These are phyloP conservation scores for Chrysolina haemoptera DNA, from an alignment of 2,888 invertebrate species.

Conservation along the genomic window DNA sequence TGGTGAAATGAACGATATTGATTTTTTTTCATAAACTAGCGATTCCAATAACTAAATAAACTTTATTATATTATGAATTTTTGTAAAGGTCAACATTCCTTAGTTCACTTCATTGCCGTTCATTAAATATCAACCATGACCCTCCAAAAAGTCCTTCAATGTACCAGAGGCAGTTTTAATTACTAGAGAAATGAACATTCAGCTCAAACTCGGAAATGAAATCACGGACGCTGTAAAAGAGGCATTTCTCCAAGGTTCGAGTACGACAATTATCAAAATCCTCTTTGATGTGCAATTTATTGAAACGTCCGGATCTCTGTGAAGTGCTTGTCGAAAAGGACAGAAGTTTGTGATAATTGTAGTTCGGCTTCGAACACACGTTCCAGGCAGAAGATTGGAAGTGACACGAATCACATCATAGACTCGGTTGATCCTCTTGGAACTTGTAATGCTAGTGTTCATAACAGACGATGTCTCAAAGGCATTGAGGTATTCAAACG, in stretches of 20 bases:
- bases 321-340: slow-evolving; percentile 2
- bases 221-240: background rate
- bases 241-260: slow-evolving; percentile 5
- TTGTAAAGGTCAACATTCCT: background rate
- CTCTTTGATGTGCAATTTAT: slow-evolving; percentile 12
- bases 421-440: background rate
- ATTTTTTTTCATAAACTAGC: too few species aligned
- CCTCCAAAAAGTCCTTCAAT: background rate
- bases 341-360: slow-evolving; percentile 8
- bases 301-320: slow-evolving; percentile 1
- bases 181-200: background rate
- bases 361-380: background rate
- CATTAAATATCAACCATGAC: background rate
- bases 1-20: too few species aligned
- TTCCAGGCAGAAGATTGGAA: background rate
- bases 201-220: background rate
- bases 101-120: background rate
- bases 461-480: background rate
- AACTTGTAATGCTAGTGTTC: background rate
- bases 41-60: too few species aligned
- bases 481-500: background rate
- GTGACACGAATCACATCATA: background rate
- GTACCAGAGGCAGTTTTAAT: background rate
- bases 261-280: slow-evolving; percentile 5
- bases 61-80: too few species aligned